phyloP scores from a whole-genome alignment of 2,888 invertebrate species.

The Habrosyne pyritoides region DNA sequence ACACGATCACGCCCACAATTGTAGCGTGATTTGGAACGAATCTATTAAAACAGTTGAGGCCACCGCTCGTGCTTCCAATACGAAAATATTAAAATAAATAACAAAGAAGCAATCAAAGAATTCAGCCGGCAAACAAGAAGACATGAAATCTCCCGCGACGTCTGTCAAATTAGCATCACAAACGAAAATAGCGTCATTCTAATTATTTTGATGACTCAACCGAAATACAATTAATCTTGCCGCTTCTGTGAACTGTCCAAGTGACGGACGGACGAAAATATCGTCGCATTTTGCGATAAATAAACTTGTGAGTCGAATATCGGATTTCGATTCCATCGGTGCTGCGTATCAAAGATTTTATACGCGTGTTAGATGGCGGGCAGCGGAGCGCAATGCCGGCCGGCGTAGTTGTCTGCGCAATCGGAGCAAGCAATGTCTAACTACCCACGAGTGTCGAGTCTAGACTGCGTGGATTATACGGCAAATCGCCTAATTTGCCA shows the following conservation, averaged over 20 bases:
- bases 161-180: constrained; percentile 83
- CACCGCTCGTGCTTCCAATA: constrained; percentile 35
- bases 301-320: constrained; percentile 78
- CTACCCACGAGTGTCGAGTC: not conserved
- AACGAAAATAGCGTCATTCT: constrained; percentile 83
- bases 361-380: constrained; percentile 62
- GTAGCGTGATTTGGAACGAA: constrained; percentile 27
- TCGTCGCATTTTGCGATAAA: constrained; percentile 82
- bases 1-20: constrained; percentile 5
- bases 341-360: constrained; percentile 80
- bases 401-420: constrained; percentile 15
- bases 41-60: constrained; percentile 41
- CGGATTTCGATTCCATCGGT: constrained; percentile 82
- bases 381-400: constrained; percentile 67
- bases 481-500: not conserved
- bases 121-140: constrained; percentile 67
- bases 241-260: constrained; percentile 82
- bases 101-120: constrained; percentile 75
- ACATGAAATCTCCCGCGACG: constrained; percentile 81
- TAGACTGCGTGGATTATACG: not conserved
- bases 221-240: constrained; percentile 83
- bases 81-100: constrained; percentile 53
- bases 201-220: constrained; percentile 84
- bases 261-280: constrained; percentile 82
- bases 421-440: not conserved